Base-by-base conservation (phyloP, 2,113 vertebrate species). In the Scomber scombrus region DNA sequence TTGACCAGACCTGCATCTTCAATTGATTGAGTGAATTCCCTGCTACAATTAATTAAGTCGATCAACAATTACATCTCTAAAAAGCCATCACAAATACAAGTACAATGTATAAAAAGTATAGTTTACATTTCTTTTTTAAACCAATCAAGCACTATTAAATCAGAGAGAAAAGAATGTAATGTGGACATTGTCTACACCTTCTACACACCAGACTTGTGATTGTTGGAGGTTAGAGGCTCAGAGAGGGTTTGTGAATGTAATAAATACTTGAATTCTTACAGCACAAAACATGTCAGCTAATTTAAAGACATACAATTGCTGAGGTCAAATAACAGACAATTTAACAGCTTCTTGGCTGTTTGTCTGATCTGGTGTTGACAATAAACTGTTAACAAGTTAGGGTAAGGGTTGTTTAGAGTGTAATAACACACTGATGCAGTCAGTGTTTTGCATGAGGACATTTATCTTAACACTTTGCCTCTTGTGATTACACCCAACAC, bases 31-130 rank as follows among this genome's bases (percentile, higher is more conserved):
- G 5, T 21, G 29, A 31, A 65, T 45, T 73, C 15, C 18, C 8
- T 0, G 29, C 55, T 61, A 64, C 13, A 61, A 1, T 16, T 19
- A 21, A 2, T 43, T 58, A 40, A 40, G 9, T 40, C 2, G 34
- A 40, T 9, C 9, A 40, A 40, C 34, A 40, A 40, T 63, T 43
- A 66, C 18, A 73, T 70, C 29, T 52, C 47, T 52, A 60, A 26
- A 75, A 11, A 51, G 52, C 11, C 9, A 52, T 74, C 15, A 64
- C 18, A 63, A 68, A 65, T 45, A 71, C 19, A 78, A n/a, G n/a
- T 54, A 26, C 13, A 61, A 16, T 26, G 54, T 82, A 85, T 75
- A 86, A 87, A 85, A 89, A 72, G 8, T 64, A 34, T 31, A 14
- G 49, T 68, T n/a, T 62, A 71, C 8, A 3, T 23, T 60, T 26